phyloP scores from a whole-genome alignment of 2,113 vertebrate genomes.

The Calyptommatus sinebrachiatus region DNA sequence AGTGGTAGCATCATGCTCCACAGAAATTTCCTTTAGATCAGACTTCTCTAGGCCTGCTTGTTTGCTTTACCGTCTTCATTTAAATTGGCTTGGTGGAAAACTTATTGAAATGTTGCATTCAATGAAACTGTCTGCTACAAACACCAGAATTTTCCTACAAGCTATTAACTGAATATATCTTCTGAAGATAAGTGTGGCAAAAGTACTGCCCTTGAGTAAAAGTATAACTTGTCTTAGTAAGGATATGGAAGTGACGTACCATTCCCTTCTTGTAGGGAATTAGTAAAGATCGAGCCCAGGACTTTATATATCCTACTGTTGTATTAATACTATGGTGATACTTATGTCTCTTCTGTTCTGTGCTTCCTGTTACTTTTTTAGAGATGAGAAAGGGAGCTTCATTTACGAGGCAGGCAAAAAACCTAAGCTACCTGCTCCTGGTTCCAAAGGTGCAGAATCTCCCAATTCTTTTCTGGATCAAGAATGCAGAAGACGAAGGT shows the following conservation, averaged over 20 bases:
- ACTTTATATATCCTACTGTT: too few species aligned
- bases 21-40: not conserved
- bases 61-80: not conserved
- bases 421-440: conserved; percentile 41
- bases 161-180: accelerated
- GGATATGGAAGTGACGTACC: too few species aligned
- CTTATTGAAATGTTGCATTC: not conserved
- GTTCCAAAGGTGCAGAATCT: conserved; percentile 82
- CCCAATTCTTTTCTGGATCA: conserved; percentile 89
- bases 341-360: conserved; percentile 8
- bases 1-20: not conserved
- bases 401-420: conserved; percentile 68
- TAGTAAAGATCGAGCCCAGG: too few species aligned
- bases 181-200: not conserved
- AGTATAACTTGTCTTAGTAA: too few species aligned
- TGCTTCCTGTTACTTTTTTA: conserved; percentile 57
- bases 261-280: too few species aligned
- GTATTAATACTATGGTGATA: too few species aligned
- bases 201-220: not conserved
- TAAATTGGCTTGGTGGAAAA: conserved; percentile 12
- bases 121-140: not conserved
- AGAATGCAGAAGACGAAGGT: conserved; percentile 74
- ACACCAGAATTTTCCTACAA: conserved; percentile 1
- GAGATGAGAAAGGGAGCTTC: conserved; percentile 73
- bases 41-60: conserved; percentile 13